These are phyloP conservation scores for Leptinotarsa lineolata DNA, from an alignment of 1,140 invertebrate genomes.

Conservation along the genomic window DNA sequence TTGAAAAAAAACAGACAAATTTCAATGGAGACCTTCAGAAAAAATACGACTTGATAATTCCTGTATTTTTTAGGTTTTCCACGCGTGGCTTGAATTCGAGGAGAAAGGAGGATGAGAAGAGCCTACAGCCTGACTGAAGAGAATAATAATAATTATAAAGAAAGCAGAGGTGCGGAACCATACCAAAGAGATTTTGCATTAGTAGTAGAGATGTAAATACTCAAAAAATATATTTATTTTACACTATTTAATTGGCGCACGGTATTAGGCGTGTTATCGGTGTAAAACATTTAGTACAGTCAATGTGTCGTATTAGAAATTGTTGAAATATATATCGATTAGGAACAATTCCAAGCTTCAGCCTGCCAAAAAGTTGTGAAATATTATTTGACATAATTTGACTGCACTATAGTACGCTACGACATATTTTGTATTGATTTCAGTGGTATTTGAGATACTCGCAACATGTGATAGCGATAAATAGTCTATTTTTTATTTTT, in stretches of 20 bases:
- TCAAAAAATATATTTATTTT: constrained; percentile 40
- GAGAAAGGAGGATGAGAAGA: no score
- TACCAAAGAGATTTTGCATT: constrained; percentile 43
- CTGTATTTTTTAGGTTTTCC: not conserved
- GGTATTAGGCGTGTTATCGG: constrained; percentile 11
- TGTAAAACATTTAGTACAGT: constrained; percentile 23
- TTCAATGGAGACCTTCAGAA: no score
- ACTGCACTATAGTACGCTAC: not conserved
- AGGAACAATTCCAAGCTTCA: no score
- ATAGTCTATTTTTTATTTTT: constrained; percentile 31
- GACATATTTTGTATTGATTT: constrained; percentile 33
- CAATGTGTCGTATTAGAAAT: constrained; percentile 2
- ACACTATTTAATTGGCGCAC: constrained; percentile 19
- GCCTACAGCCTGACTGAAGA: no score
- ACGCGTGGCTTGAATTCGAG: not conserved
- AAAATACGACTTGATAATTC: no score
- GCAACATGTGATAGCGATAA: constrained; percentile 50
- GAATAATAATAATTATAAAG: no score
- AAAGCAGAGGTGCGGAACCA: constrained; percentile 28
- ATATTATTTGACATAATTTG: constrained; percentile 11
- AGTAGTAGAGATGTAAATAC: constrained; percentile 40
- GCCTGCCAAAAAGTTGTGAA: not conserved
- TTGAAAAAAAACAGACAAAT: no score
- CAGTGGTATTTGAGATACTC: constrained; percentile 44
- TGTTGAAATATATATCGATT: no score